Percentiles rank a stretch among this genome's conserved stretches.
Conservation (phyloP, 2,888 invertebrate species). For the Proisotoma minuta region DNA sequence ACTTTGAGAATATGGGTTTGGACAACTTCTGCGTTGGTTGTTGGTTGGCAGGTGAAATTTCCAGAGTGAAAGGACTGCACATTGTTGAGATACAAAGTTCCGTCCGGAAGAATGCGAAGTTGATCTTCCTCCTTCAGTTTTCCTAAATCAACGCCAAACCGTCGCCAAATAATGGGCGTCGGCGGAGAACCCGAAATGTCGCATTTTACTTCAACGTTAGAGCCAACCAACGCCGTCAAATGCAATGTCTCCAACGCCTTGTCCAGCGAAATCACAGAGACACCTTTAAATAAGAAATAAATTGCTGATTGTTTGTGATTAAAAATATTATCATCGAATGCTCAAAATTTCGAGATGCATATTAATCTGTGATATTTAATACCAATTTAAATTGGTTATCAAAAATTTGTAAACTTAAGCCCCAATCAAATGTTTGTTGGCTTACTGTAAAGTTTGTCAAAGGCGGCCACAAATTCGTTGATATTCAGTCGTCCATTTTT, state of each 20-base stretch:
- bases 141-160: constrained; percentile 45
- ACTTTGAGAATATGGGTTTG: constrained; percentile 70
- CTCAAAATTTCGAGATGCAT: no score
- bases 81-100: constrained; percentile 66
- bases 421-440: no score
- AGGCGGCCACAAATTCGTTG: constrained; percentile 69
- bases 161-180: constrained; percentile 66
- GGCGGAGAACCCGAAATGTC: constrained; percentile 67
- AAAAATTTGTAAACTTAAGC: no score
- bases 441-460: constrained; percentile 63
- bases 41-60: constrained; percentile 71
- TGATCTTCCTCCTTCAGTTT: constrained; percentile 50
- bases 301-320: constrained; percentile 3
- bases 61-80: constrained; percentile 70
- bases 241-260: constrained; percentile 67
- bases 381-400: no score
- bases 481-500: constrained; percentile 63
- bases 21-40: constrained; percentile 65
- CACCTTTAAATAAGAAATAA: constrained; percentile 54
- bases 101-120: constrained; percentile 67
- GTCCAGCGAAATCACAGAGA: constrained; percentile 66
- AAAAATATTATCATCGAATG: not conserved
- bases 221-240: constrained; percentile 66
- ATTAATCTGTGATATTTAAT: no score
- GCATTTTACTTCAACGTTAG: constrained; percentile 72